phyloP scores from a whole-genome alignment of 2,113 vertebrate genomes.

The Myocastor coypus region DNA sequence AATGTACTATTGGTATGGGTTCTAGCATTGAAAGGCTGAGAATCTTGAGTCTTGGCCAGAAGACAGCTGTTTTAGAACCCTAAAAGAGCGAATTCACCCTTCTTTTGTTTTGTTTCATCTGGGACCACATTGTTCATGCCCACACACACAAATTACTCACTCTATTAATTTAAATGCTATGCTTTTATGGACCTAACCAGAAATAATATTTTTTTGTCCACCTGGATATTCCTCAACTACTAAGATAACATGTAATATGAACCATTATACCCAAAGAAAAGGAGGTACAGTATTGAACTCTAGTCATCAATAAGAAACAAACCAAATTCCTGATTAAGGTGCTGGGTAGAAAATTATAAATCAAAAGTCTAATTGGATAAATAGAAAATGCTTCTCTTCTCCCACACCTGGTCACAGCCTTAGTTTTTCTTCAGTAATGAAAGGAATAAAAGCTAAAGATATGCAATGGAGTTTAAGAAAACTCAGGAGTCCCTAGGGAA shows the following conservation, averaged over 20 bases:
- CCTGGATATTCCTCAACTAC: background rate
- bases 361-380: background rate
- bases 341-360: background rate
- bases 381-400: background rate
- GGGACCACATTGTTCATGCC: background rate
- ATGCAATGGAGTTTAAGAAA: background rate
- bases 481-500: background rate
- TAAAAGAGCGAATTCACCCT: background rate
- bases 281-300: background rate
- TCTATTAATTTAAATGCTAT: background rate
- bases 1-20: rapidly evolving
- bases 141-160: background rate
- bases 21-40: background rate
- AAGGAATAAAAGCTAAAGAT: background rate
- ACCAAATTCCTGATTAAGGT: background rate
- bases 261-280: background rate
- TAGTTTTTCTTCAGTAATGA: background rate
- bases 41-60: background rate
- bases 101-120: background rate
- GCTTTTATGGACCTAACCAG: background rate
- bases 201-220: background rate
- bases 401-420: background rate
- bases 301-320: background rate
- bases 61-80: background rate
- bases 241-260: background rate